Evolutionary conservation across 2,113 vertebrate genomes (phyloP), one percentile per base, ranked within the genome.

Genomic region (Cheilinus undulatus): DNA sequence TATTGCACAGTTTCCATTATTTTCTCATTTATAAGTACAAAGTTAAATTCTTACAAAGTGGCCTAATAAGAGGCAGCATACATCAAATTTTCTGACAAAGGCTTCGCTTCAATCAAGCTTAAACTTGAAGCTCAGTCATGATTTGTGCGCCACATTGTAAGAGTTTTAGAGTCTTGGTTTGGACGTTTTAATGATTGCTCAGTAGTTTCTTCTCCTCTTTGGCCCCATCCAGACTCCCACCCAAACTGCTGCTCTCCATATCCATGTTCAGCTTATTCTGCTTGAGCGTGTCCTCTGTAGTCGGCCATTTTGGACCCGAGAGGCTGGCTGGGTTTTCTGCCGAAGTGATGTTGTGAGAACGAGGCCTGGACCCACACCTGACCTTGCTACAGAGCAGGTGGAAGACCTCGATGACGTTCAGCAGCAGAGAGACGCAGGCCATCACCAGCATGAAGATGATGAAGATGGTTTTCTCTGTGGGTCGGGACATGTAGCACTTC

Each of bases 391-490:
- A 90, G 1, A 95, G 6, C 77, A 95, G 89, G 87, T 94, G 95
- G 69, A 95, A 88, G 13, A 95, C 36, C 84, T 95, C 95, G 0
- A 89, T 3, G 19, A 95, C 0, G 6, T 89, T 95, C 30, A 95
- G 90, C 5, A 93, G 0, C 65, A 95, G 81, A 3, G 94, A 95
- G 22, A 95, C 30, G 65, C 93, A 93, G 14, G 91, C 90, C 30
- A 95, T 92, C 19, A 67, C 93, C 77, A 95, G 87, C 95, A 95
- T 95, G 67, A 95, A 95, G 82, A 95, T 91, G 73, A 95, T 95
- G 76, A 95, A 95, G 88, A 95, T 94, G 80, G 94, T 95, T 83
- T 95, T 95, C 85, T 95, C 95, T 0, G 94, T 95, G 28, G 95
- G 95, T 3, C 94, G 92, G 24, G 95, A 95, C 92, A 95, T 94